Conservation (phyloP, 2,113 vertebrate genomes). For the Ancistrus triradiatus region DNA sequence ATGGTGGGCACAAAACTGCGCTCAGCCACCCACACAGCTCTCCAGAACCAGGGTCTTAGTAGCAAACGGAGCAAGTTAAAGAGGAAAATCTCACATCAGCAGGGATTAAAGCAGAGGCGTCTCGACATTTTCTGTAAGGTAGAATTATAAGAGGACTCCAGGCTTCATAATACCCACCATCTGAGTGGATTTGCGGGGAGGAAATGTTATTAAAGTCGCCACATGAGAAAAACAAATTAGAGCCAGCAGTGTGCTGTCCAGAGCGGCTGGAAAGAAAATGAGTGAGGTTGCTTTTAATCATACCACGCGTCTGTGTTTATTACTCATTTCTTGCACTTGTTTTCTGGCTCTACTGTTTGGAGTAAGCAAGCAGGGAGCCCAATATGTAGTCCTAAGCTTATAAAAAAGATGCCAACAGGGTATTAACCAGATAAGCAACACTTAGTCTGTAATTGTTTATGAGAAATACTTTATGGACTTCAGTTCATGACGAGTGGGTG, state of each 20-base stretch:
- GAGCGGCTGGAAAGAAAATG: conserved; percentile 21
- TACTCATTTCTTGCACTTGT: conserved; percentile 35
- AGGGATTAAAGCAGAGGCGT: conserved; percentile 36
- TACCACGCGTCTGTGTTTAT: conserved; percentile 37
- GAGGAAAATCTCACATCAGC: conserved; percentile 41
- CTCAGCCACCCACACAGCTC: conserved; percentile 21
- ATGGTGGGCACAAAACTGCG: conserved; percentile 1
- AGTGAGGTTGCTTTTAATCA: conserved; percentile 41
- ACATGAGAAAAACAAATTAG: conserved; percentile 47
- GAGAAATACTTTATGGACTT: conserved; percentile 10
- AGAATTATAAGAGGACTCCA: conserved; percentile 46
- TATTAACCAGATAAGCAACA: conserved; percentile 21
- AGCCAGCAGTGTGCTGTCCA: conserved; percentile 33
- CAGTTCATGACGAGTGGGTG: background rate
- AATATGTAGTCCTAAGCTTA: conserved; percentile 29
- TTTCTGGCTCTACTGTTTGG: conserved; percentile 22
- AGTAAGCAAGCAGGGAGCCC: conserved; percentile 17
- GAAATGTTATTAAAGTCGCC: conserved; percentile 47
- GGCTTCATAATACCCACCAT: conserved; percentile 47
- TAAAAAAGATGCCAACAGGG: conserved; percentile 8
- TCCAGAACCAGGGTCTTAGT: conserved; percentile 28
- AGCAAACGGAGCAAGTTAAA: conserved; percentile 30
- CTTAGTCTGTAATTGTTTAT: conserved; percentile 20
- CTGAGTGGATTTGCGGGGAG: conserved; percentile 44
- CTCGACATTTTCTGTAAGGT: conserved; percentile 48